Base-by-base conservation (phyloP, 2,797 vertebrate genomes). In the Pelobates cultripes region DNA sequence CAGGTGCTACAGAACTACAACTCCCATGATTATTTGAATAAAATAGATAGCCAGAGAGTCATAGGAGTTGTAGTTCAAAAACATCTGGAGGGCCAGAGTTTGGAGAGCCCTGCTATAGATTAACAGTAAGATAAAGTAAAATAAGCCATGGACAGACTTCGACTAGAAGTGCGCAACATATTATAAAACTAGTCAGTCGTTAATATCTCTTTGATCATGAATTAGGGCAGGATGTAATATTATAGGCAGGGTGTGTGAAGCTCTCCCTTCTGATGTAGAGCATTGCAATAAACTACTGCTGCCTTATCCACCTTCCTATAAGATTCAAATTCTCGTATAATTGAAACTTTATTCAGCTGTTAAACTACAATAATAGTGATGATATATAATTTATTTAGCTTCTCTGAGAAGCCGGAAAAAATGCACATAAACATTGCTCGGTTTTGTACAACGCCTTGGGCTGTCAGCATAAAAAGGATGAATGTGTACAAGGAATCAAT, bases 401-500 rank as follows among this genome's bases (percentile, higher is more conserved):
- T 45, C 40, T 53, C 7, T 41, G 43, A 66, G 45, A 55, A 43
- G 67, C 55, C 9, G 28, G 28, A 74, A 40, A 47, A 67, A 74
- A 69, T 60, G 47, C 78, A 45, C 42, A 80, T 80, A 80, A 80
- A 80, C 41, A 15, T 66, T 68, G 53, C 28, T 28, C 13, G 28
- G 42, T 74, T 74, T 70, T 69, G 15, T 75, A 17, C 66, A 75
- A 80, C 79, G 79, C 79, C 79, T 69, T n/a, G 12, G n/a, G 7
- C 13, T 12, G 3, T 15, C 15, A 67, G 42, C 75, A 80, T 80
- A 80, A 80, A 79, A 73, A 4, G 17, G 66, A 6, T 51, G 47
- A 3, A 51, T 51, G 47, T 5, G 10, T 10, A 51, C 47, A 6
- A 51, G 5, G 47, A 10, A 51, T 51, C 10, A 6, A 51, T 51